A percentile compares a stretch with the other conserved stretches of the same genome.
These are phyloP conservation scores for Myoxocephalus aenaeus DNA, from an alignment of 2,797 vertebrate species.

Conservation along the genomic window DNA sequence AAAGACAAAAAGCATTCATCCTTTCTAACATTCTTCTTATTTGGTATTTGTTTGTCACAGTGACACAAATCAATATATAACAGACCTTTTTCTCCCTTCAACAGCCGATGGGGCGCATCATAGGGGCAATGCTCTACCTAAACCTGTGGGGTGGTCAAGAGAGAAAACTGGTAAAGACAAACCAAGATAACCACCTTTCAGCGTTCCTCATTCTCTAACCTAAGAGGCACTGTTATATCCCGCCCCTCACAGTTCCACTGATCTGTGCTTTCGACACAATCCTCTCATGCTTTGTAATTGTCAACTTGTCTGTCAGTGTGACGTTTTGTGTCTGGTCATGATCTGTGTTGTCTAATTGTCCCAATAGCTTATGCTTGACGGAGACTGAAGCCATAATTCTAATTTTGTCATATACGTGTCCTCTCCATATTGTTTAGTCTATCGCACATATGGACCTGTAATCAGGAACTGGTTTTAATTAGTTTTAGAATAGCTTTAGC, in stretches of 20 bases:
- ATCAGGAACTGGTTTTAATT: conserved; percentile 38
- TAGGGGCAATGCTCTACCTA: conserved; percentile 71
- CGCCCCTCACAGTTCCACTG: conserved; percentile 43
- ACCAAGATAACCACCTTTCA: conserved; percentile 56
- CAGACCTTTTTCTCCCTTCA: conserved; percentile 72
- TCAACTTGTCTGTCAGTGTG: conserved; percentile 48
- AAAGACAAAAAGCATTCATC: conserved; percentile 9
- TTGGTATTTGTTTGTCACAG: conserved; percentile 35
- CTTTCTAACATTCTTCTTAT: conserved; percentile 32
- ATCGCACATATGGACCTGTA: conserved; percentile 30
- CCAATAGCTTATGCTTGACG: conserved; percentile 49
- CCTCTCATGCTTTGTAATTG: conserved; percentile 47
- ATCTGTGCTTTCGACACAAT: conserved; percentile 64
- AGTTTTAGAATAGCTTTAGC: conserved; percentile 25
- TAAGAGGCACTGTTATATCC: conserved; percentile 52
- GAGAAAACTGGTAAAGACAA: conserved; percentile 79
- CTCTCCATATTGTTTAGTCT: conserved; percentile 40
- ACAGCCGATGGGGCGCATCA: conserved; percentile 69
- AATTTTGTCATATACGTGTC: conserved; percentile 28
- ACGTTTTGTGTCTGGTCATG: conserved; percentile 51
- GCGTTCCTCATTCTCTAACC: conserved; percentile 68
- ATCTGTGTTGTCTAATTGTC: conserved; percentile 51
- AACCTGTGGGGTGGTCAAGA: conserved; percentile 67
- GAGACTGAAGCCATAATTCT: conserved; percentile 69
- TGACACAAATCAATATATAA: conserved; percentile 62